Evolutionary conservation across 92 coral and sea anemone genomes (phyloP), one percentile per base, ranked within the genome.

Genomic region (Chrysogorgia sp.): DNA sequence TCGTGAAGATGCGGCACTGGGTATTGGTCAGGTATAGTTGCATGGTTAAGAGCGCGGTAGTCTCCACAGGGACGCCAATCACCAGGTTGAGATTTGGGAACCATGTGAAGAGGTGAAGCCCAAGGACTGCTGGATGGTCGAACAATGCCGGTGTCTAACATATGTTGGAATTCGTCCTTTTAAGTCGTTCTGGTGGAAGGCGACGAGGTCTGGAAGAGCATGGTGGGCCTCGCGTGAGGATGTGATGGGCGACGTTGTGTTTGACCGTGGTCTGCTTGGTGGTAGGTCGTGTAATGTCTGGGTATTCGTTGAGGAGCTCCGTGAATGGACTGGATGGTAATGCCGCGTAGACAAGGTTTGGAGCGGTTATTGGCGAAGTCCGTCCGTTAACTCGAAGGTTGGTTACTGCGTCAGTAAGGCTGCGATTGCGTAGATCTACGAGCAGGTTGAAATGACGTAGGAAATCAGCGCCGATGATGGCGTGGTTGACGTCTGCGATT

Each of bases 21-120:
- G 40, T 71, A 71, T 45, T 57, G 65, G 23, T 71, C 78, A 0
- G 78, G 78, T 10, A 71, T 24, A 8, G 60, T 71, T 1, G 47
- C 4, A 33, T 34, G 58, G 47, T 71, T 71, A 2, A 71, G 63
- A 1, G 12, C 64, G 24, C 65, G 61, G n/a, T 45, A 71, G 6
- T 71, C 78, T 22, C 34, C 78, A 71, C 78, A 71, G 3, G 78
- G 78, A 17, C 64, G 26, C 78, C 78, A 71, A 17, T 71, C 78
- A 47, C 60, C 35, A 22, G 26, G 33, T 71, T 71, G 58, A 60
- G 37, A 32, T 37, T 71, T 71, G n/a, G 28, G 35, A 1, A 45
- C 78, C 60, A 71, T 71, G 28, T 71, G 78, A 7, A 71, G n/a
- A n/a, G 78, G 78, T 19, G 78, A 71, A 1, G 78, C 61, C 60